These are phyloP conservation scores for Acrobasis repandana DNA, from an alignment of 2,888 invertebrate genomes.

Conservation along the genomic window DNA sequence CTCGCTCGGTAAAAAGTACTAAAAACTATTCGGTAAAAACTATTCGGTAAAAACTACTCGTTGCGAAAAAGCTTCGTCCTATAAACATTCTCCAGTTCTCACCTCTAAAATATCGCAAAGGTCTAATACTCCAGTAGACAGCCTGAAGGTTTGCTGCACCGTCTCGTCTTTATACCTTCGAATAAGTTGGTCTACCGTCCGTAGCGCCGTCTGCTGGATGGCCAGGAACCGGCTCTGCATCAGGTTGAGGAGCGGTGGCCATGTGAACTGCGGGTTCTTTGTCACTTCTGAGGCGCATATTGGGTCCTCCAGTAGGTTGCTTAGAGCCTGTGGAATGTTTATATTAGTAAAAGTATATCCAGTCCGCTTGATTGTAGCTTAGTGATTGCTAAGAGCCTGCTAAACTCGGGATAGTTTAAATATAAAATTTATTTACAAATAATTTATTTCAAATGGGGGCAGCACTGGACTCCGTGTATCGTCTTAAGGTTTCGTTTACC, in stretches of 20 bases:
- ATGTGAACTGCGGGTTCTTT: slow-evolving; percentile 74
- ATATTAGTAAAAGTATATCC: neutral
- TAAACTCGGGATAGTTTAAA: too few relatives aligned
- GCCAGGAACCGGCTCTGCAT: slow-evolving; percentile 75
- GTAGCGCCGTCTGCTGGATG: slow-evolving; percentile 77
- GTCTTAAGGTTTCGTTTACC: too few relatives aligned
- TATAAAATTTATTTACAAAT: too few relatives aligned
- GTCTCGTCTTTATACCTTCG: slow-evolving; percentile 68
- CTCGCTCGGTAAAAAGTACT: too few relatives aligned
- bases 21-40: too few relatives aligned
- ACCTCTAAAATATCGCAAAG: slow-evolving; percentile 80
- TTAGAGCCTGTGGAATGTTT: slow-evolving; percentile 54
- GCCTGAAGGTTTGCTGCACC: slow-evolving; percentile 74
- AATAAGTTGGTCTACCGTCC: slow-evolving; percentile 71
- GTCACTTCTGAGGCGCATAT: slow-evolving; percentile 70
- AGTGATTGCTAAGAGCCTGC: too few relatives aligned
- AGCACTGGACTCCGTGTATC: too few relatives aligned
- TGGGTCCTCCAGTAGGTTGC: slow-evolving; percentile 78
- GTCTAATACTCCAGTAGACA: slow-evolving; percentile 73
- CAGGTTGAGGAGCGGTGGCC: slow-evolving; percentile 69
- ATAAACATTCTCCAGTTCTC: too few relatives aligned
- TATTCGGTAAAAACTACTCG: neutral
- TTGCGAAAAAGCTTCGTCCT: slow-evolving; percentile 21
- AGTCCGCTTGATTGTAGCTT: too few relatives aligned
- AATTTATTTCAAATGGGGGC: too few relatives aligned